Percentiles rank a stretch among this genome's conserved stretches.
phyloP scores from a whole-genome alignment of 2,797 vertebrate genomes.

The Antennarius maculatus region DNA sequence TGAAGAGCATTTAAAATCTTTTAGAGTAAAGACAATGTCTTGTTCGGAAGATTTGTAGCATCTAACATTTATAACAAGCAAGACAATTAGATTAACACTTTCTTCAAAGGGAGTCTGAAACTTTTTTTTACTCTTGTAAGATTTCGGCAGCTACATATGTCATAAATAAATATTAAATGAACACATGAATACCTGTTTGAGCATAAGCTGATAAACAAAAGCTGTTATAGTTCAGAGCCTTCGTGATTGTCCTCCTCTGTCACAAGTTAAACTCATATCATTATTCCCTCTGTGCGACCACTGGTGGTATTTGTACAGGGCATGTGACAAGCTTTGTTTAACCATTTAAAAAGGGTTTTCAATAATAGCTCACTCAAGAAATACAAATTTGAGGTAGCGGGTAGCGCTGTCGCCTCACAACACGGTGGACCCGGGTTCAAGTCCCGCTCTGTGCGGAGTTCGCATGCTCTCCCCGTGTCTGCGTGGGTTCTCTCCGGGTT shows the following conservation, averaged over 20 bases:
- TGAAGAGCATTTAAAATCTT: constrained; percentile 16
- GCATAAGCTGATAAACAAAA: constrained; percentile 48
- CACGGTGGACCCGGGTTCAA: no score
- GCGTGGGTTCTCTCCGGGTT: no score
- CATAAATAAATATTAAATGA: constrained; percentile 26
- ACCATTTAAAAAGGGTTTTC: constrained; percentile 45
- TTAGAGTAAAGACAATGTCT: neutral
- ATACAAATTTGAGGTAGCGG: constrained; percentile 55
- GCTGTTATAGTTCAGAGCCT: constrained; percentile 47
- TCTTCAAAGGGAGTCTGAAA: neutral
- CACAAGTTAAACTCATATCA: constrained; percentile 67
- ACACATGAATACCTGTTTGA: constrained; percentile 42
- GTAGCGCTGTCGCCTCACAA: no score
- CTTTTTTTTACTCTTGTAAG: constrained; percentile 24
- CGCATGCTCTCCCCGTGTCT: no score
- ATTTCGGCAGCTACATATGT: constrained; percentile 34
- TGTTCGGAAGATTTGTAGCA: neutral
- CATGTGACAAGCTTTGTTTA: constrained; percentile 70
- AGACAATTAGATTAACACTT: neutral
- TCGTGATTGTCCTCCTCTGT: constrained; percentile 56
- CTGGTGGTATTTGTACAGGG: constrained; percentile 62
- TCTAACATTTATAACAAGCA: constrained; percentile 12
- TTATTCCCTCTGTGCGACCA: constrained; percentile 64
- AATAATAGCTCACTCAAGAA: constrained; percentile 55
- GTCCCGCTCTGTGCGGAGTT: no score